phyloP scores from a whole-genome alignment of 2,888 invertebrate genomes.

The Eupithecia subumbrata region DNA sequence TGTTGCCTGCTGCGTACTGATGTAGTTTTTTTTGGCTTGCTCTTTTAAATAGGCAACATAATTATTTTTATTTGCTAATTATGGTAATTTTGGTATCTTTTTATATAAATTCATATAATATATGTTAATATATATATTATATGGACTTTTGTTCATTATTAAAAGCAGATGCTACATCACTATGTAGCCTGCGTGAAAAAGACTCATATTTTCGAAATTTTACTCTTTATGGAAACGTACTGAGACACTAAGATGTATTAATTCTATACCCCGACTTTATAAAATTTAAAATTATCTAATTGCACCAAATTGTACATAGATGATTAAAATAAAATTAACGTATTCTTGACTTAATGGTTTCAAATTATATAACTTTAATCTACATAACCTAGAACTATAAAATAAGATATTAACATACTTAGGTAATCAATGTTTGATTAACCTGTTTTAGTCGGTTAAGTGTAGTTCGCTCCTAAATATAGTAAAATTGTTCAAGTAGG shows the following conservation, averaged over 20 bases:
- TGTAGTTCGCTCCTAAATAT: background rate
- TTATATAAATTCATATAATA: no score
- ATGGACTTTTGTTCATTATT: background rate
- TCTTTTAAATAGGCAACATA: constrained; percentile 19
- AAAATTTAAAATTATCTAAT: background rate
- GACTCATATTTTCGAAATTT: constrained; percentile 9
- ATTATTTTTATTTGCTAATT: constrained; percentile 12
- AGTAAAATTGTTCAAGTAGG: background rate
- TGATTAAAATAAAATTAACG: background rate
- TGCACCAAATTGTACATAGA: background rate
- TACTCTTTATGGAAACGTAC: constrained; percentile 6
- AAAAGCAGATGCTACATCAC: background rate
- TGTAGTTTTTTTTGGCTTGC: constrained; percentile 9
- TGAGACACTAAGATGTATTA: no score
- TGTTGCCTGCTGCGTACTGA: constrained; percentile 21
- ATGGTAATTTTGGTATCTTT: background rate
- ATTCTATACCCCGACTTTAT: background rate
- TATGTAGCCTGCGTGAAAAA: background rate
- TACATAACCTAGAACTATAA: background rate
- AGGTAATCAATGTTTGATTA: background rate
- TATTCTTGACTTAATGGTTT: background rate
- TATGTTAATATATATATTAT: background rate
- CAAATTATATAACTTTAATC: background rate
- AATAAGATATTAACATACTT: background rate
- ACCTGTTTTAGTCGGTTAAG: background rate